These are phyloP conservation scores for Drosophila kepulauana DNA, from an alignment of 1,140 invertebrate species.

Conservation along the genomic window DNA sequence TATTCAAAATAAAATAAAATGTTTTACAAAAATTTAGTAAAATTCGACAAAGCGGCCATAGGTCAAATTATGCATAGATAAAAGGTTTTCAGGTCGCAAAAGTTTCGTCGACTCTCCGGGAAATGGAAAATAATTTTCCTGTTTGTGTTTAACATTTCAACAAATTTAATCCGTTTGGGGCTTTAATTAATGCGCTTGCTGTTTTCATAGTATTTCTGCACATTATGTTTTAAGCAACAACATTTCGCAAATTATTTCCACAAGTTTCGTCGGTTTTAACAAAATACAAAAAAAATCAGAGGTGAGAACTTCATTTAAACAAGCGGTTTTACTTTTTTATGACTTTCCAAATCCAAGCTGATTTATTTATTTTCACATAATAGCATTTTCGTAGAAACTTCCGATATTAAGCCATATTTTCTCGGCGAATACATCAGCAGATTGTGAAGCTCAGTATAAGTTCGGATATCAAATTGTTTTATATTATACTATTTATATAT, in stretches of 20 bases:
- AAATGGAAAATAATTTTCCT: slow-evolving; percentile 28
- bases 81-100: slow-evolving; percentile 40
- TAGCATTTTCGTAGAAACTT: not conserved
- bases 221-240: slow-evolving; percentile 18
- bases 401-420: too few relatives aligned
- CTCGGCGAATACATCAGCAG: too few relatives aligned
- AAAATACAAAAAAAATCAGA: not conserved
- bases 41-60: slow-evolving; percentile 27
- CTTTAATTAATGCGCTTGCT: slow-evolving; percentile 37
- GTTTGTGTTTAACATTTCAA: slow-evolving; percentile 31
- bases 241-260: slow-evolving; percentile 23
- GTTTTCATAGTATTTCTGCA: slow-evolving; percentile 12
- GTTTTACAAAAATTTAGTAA: slow-evolving; percentile 17
- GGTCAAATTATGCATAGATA: slow-evolving; percentile 57
- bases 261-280: not conserved
- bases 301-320: not conserved
- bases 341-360: slow-evolving; percentile 19
- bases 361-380: slow-evolving; percentile 23
- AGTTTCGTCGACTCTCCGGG: slow-evolving; percentile 6
- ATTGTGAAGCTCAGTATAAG: not conserved
- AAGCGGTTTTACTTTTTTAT: not conserved
- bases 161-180: slow-evolving; percentile 40
- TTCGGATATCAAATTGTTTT: too few relatives aligned
- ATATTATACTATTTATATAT: too few relatives aligned
- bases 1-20: not conserved